Evolutionary conservation across 2,888 invertebrate species (phyloP).

Genomic region (Aphrophora alni): DNA sequence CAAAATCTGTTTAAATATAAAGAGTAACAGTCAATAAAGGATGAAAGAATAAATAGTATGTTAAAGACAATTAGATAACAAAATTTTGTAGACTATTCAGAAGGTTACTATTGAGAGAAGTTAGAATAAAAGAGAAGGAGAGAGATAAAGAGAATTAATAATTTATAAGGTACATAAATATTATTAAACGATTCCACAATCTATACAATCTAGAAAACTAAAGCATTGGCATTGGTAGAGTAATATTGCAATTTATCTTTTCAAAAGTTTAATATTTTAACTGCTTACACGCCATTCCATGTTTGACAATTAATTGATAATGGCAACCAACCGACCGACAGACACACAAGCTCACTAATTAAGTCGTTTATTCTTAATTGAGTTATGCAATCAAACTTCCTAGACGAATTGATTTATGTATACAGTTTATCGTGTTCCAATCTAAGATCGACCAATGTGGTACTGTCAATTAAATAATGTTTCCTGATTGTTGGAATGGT

Average conservation of each 20-base stretch:
- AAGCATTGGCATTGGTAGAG: neutral
- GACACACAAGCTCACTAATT: neutral
- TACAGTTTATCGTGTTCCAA: neutral
- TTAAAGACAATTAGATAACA: no score
- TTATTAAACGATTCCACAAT: no score
- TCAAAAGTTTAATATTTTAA: neutral
- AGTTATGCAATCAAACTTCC: neutral
- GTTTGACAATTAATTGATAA: neutral
- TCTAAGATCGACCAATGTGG: neutral
- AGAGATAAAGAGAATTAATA: no score
- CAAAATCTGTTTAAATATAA: no score
- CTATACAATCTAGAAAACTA: no score
- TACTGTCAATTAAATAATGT: neutral
- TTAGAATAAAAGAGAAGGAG: no score
- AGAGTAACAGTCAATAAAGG: no score
- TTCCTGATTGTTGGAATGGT: neutral
- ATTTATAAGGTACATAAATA: no score
- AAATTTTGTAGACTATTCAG: no score
- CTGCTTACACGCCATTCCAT: neutral
- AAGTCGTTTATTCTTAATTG: conserved; percentile 9
- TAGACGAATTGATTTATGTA: neutral
- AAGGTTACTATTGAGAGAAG: no score
- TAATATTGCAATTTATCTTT: neutral
- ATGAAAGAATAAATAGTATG: no score
- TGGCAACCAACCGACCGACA: neutral